Evolutionary conservation across 2,113 vertebrate genomes (phyloP).

Genomic region (Rhabdomys dilectus): DNA sequence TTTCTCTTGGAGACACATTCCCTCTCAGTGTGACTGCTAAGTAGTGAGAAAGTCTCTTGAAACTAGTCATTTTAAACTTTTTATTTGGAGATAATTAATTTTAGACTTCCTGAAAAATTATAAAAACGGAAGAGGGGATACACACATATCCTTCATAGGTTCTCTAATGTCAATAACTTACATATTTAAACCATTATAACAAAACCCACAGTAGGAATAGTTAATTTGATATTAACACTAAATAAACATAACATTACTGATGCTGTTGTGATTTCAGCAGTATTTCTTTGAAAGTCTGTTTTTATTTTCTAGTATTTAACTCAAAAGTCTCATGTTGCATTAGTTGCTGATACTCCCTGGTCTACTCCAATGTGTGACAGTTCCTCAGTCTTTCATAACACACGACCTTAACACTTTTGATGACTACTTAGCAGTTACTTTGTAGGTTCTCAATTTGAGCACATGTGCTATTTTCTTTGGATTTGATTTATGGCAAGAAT

Average conservation of each 20-base stretch:
- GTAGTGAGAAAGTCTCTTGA: neutral
- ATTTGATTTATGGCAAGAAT: neutral
- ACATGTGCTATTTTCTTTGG: neutral
- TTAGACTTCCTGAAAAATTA: neutral
- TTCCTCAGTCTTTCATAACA: neutral
- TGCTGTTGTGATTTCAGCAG: neutral
- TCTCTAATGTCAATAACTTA: neutral
- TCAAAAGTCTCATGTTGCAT: neutral
- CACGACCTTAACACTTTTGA: neutral
- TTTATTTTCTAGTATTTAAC: neutral
- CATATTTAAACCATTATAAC: neutral
- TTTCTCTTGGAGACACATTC: neutral
- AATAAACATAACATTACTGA: neutral
- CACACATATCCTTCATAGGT: neutral
- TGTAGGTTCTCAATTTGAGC: neutral
- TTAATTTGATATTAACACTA: neutral
- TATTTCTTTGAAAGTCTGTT: neutral
- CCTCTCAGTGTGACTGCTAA: neutral
- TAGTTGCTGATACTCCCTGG: neutral
- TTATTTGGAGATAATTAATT: constrained; percentile 12
- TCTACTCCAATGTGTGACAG: neutral
- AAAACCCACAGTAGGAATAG: neutral
- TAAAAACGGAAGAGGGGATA: neutral
- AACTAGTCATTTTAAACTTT: neutral
- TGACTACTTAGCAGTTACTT: neutral